Conservation (phyloP, 2,888 invertebrate genomes). For the Orthosia incerta region DNA sequence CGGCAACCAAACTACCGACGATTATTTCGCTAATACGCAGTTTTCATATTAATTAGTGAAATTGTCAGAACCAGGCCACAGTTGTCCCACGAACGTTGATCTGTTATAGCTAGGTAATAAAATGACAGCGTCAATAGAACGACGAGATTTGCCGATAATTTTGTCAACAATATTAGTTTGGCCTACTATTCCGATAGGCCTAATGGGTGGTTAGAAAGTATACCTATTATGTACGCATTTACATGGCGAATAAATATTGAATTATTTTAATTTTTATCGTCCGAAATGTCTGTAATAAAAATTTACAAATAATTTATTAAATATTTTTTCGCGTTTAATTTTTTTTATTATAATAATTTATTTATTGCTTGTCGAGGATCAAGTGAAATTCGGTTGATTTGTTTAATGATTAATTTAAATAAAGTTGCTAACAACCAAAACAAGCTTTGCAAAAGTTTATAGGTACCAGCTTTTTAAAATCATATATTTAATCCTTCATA, state of each 20-base stretch:
- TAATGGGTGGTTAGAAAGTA: slow-evolving; percentile 56
- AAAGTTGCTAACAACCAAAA: background rate
- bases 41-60: slow-evolving; percentile 67
- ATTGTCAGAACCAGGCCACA: slow-evolving; percentile 61
- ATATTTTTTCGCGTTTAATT: slow-evolving; percentile 15
- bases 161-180: slow-evolving; percentile 32
- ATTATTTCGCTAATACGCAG: slow-evolving; percentile 53
- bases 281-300: slow-evolving; percentile 21
- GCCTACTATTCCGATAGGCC: slow-evolving; percentile 11
- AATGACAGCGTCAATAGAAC: slow-evolving; percentile 15
- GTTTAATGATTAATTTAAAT: background rate
- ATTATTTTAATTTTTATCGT: slow-evolving; percentile 34
- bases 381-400: slow-evolving; percentile 20
- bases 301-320: slow-evolving; percentile 17
- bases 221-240: slow-evolving; percentile 14
- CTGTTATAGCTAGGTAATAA: slow-evolving; percentile 39
- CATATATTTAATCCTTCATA: background rate
- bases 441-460: background rate
- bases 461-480: background rate
- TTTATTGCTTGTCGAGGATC: background rate
- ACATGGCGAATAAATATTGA: slow-evolving; percentile 42
- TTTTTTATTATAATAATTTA: slow-evolving; percentile 28
- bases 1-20: slow-evolving; percentile 32
- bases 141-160: slow-evolving; percentile 25
- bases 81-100: slow-evolving; percentile 37